phyloP scores from a whole-genome alignment of 2,888 invertebrate genomes.

The Fragum fragum region DNA sequence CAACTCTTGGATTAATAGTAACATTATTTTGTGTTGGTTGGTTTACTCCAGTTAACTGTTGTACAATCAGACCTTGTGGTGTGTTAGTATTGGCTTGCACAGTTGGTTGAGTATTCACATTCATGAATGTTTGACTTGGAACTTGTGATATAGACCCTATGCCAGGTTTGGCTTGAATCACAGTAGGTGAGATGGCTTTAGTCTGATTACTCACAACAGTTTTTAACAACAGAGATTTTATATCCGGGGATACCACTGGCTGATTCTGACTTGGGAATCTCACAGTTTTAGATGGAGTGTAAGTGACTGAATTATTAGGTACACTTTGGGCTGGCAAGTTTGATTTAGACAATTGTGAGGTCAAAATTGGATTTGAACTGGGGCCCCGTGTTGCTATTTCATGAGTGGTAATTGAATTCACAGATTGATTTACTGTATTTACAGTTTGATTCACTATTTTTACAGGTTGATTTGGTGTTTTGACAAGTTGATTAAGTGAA shows the following conservation, averaged over 20 bases:
- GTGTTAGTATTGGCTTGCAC: not conserved
- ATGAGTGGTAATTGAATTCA: not conserved
- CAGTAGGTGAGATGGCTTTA: not conserved
- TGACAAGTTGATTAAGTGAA: too few relatives aligned
- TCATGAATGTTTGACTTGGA: not conserved
- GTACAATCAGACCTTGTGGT: not conserved
- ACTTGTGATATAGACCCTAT: not conserved
- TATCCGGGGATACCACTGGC: slow-evolving; percentile 5
- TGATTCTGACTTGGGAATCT: not conserved
- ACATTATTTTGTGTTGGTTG: not conserved
- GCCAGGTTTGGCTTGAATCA: not conserved
- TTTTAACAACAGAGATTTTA: slow-evolving; percentile 16
- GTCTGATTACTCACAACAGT: slow-evolving; percentile 1
- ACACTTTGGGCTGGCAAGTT: not conserved
- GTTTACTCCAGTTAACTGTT: slow-evolving; percentile 2
- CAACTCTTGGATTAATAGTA: not conserved
- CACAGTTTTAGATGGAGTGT: not conserved
- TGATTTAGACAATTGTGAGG: not conserved
- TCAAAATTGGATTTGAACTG: not conserved
- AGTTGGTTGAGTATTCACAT: slow-evolving; percentile 6
- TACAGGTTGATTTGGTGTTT: too few relatives aligned
- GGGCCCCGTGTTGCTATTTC: not conserved
- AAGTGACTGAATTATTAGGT: not conserved
- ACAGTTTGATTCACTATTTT: too few relatives aligned
- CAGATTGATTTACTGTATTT: too few relatives aligned